A percentile compares a stretch with the other conserved stretches of the same genome.
Conservation (phyloP, 2,113 vertebrate species). For the Laterallus jamaicensis region DNA sequence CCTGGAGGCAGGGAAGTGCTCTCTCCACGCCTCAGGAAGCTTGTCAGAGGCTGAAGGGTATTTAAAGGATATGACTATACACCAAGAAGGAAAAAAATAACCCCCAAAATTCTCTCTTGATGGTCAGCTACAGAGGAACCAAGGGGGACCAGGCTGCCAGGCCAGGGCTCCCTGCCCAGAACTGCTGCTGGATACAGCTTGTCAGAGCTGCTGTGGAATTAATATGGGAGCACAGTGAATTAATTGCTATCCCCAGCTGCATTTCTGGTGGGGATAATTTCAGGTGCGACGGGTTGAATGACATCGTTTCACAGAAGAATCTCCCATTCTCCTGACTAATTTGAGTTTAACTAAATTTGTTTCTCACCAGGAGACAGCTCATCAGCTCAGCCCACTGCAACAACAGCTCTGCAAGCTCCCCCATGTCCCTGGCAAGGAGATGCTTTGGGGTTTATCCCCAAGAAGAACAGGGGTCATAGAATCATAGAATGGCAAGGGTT, state of each 20-base stretch:
- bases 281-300: neutral
- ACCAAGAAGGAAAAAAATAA: conserved; percentile 37
- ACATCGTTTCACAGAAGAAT: neutral
- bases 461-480: neutral
- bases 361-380: neutral
- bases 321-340: neutral
- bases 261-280: neutral
- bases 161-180: conserved; percentile 66
- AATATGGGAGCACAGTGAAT: conserved; percentile 73
- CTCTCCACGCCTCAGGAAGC: neutral
- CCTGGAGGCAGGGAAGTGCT: neutral
- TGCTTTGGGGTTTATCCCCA: neutral
- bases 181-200: neutral
- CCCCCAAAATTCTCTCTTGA: conserved; percentile 73
- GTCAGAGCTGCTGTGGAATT: conserved; percentile 66
- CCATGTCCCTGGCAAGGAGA: neutral
- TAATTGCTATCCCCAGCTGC: conserved; percentile 66
- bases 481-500: no score
- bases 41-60: conserved; percentile 60
- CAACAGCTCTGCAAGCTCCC: neutral
- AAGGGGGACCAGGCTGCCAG: conserved; percentile 64
- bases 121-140: conserved; percentile 74
- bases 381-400: neutral
- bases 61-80: conserved; percentile 65
- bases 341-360: neutral